These are phyloP conservation scores for Scopus umbretta DNA, from an alignment of 2,113 vertebrate species.

Conservation along the genomic window DNA sequence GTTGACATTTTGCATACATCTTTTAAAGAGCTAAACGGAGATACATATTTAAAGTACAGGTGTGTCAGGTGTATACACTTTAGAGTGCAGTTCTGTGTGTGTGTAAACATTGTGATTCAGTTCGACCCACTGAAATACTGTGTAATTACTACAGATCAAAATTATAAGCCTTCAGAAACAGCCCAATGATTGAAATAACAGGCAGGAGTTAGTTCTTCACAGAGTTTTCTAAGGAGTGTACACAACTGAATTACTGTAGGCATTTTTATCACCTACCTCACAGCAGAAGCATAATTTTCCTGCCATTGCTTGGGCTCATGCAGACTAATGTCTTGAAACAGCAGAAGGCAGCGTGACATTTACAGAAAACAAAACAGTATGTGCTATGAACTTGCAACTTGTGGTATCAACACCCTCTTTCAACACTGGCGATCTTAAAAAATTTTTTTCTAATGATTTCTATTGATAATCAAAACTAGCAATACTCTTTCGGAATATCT, in stretches of 20 bases:
- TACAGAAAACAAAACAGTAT: background rate
- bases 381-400: background rate
- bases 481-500: background rate
- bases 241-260: background rate
- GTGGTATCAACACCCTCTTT: background rate
- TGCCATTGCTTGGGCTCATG: background rate
- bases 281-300: background rate
- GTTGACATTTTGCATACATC: background rate
- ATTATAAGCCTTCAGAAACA: background rate
- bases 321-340: background rate
- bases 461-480: background rate
- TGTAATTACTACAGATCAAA: background rate
- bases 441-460: background rate
- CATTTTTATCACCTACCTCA: background rate
- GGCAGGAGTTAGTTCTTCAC: background rate
- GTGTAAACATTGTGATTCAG: background rate
- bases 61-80: background rate
- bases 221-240: background rate
- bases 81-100: accelerated
- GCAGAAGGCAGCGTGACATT: background rate
- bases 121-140: background rate
- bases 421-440: background rate
- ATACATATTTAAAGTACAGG: background rate
- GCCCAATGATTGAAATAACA: background rate
- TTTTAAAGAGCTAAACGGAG: background rate